Percentiles rank a stretch among this genome's conserved stretches.
These are phyloP conservation scores for Asarcornis scutulata DNA, from an alignment of 2,113 vertebrate species.

Conservation along the genomic window DNA sequence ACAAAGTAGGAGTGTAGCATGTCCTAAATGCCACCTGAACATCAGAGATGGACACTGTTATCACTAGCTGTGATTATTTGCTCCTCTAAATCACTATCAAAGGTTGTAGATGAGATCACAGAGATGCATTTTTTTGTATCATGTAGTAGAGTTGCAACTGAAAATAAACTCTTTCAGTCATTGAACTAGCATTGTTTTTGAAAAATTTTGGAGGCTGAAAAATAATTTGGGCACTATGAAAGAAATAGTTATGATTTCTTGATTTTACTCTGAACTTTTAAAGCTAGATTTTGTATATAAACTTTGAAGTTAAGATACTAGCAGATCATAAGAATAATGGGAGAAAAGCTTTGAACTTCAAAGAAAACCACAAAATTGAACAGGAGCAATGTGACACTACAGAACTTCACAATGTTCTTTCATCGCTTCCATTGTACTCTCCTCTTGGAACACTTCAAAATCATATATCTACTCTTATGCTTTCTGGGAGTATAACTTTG, in stretches of 20 bases:
- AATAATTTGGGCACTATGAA: neutral
- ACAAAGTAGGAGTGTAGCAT: neutral
- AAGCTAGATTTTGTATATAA: neutral
- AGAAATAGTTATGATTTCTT: neutral
- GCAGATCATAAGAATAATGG: neutral
- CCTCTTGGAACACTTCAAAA: constrained; percentile 15
- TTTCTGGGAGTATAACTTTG: neutral
- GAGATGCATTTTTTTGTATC: neutral
- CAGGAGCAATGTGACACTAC: neutral
- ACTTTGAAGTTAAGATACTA: neutral
- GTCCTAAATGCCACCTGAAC: neutral
- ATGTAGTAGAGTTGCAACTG: neutral
- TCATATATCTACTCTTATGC: neutral
- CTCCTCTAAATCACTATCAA: neutral
- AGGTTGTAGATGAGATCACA: neutral
- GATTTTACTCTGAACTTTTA: neutral
- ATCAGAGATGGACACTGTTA: neutral
- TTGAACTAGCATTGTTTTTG: neutral
- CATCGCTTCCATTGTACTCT: neutral
- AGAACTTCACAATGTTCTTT: neutral
- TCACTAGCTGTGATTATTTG: neutral
- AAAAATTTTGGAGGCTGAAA: neutral
- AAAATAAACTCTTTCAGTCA: neutral
- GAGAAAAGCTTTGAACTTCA: neutral
- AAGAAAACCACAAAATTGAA: neutral